Percentiles rank a stretch among this genome's conserved stretches.
These are phyloP conservation scores for Gonatopus flavifemur DNA, from an alignment of 1,140 invertebrate genomes.

Conservation along the genomic window DNA sequence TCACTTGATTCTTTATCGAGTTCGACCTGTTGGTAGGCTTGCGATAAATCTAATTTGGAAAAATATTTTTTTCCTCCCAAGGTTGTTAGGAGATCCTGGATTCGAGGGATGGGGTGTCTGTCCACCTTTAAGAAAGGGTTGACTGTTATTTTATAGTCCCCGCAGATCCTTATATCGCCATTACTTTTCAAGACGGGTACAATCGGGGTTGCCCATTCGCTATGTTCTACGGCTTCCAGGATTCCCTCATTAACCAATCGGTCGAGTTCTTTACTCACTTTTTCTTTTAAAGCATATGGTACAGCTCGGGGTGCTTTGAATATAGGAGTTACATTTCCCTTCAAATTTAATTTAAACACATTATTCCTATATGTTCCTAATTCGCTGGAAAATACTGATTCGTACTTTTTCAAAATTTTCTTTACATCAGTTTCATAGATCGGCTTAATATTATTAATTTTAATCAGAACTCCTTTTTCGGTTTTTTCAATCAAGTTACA, in stretches of 20 bases:
- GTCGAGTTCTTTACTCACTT: too few relatives aligned
- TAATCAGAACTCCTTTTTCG: not conserved
- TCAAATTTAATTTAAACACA: slow-evolving; percentile 1
- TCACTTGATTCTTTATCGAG: slow-evolving; percentile 29
- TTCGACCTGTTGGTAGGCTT: slow-evolving; percentile 25
- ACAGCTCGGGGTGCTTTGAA: slow-evolving; percentile 1
- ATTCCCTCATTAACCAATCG: not conserved
- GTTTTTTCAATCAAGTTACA: not conserved
- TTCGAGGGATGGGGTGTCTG: not conserved
- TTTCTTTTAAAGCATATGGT: slow-evolving; percentile 1
- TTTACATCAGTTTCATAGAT: not conserved
- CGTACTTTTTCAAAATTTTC: not conserved
- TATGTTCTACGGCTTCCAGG: too few relatives aligned
- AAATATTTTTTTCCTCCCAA: slow-evolving; percentile 14
- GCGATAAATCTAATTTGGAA: slow-evolving; percentile 18
- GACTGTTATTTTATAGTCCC: too few relatives aligned
- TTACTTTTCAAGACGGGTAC: too few relatives aligned
- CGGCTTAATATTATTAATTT: not conserved
- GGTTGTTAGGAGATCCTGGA: not conserved
- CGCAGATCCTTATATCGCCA: not conserved
- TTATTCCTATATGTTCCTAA: slow-evolving; percentile 1
- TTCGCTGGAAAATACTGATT: not conserved
- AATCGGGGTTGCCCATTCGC: too few relatives aligned
- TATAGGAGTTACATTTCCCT: slow-evolving; percentile 5
- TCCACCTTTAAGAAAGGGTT: not conserved